phyloP scores from a whole-genome alignment of 2,113 vertebrate genomes.

The Peromyscus leucopus region DNA sequence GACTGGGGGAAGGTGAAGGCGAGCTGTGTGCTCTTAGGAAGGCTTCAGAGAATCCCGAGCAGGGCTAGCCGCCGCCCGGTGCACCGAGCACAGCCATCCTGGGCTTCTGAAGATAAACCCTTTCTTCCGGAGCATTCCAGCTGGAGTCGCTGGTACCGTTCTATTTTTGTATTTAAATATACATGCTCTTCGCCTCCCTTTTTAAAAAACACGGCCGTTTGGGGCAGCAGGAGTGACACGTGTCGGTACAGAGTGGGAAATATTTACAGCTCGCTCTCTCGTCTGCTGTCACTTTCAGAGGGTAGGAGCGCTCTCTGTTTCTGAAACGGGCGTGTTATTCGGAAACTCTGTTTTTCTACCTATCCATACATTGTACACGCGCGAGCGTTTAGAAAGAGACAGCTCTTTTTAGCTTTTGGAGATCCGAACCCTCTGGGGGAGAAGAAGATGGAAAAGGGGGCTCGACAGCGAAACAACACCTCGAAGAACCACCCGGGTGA shows the following conservation, averaged over 20 bases:
- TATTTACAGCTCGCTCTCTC: constrained; percentile 55
- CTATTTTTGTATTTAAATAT: constrained; percentile 73
- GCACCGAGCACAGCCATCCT: constrained; percentile 16
- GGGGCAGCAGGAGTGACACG: constrained; percentile 64
- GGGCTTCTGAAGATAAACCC: constrained; percentile 53
- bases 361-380: not conserved
- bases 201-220: constrained; percentile 40
- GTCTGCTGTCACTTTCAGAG: constrained; percentile 52
- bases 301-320: constrained; percentile 43
- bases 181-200: not conserved
- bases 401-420: constrained; percentile 30
- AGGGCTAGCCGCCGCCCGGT: constrained; percentile 20
- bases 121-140: constrained; percentile 71
- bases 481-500: constrained; percentile 62
- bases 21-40: not conserved
- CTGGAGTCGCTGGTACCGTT: constrained; percentile 68
- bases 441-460: constrained; percentile 79
- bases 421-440: constrained; percentile 22
- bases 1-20: constrained; percentile 36
- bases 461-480: constrained; percentile 72
- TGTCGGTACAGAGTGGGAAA: constrained; percentile 2
- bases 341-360: constrained; percentile 22
- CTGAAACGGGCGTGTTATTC: constrained; percentile 51
- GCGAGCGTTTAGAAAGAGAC: constrained; percentile 7
- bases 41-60: constrained; percentile 48